Percentiles rank a stretch among this genome's conserved stretches.
These are phyloP conservation scores for Sphyrna mokarran DNA, from an alignment of 2,113 vertebrate species.

Conservation along the genomic window DNA sequence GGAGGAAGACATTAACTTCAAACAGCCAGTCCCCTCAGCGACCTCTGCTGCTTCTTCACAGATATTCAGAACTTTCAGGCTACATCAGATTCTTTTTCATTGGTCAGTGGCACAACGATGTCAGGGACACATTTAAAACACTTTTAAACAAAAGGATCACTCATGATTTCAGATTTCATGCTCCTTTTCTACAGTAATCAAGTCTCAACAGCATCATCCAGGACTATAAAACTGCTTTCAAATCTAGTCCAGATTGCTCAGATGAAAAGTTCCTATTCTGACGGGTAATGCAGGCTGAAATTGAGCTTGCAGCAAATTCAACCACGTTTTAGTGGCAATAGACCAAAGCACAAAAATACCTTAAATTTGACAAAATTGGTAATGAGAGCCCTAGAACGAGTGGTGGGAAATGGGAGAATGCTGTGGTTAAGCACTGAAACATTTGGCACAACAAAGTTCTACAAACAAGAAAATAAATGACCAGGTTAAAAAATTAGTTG, in stretches of 20 bases:
- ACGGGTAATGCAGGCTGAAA: not conserved
- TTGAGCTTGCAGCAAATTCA: not conserved
- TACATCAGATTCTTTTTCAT: not conserved
- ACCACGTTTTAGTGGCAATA: not conserved
- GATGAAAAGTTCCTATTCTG: not conserved
- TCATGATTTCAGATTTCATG: not conserved
- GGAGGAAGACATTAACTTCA: not conserved
- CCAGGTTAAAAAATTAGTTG: not conserved
- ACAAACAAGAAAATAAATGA: not conserved
- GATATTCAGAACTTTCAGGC: not conserved
- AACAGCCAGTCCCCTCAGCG: not conserved
- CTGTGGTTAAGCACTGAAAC: not conserved
- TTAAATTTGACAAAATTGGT: not conserved
- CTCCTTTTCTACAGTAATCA: not conserved
- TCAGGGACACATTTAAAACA: not conserved
- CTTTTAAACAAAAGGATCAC: slow-evolving; percentile 6
- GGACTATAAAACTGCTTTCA: not conserved
- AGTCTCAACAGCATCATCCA: not conserved
- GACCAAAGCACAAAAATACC: not conserved
- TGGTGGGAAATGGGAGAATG: not conserved
- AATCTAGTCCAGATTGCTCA: not conserved
- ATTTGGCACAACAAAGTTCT: not conserved
- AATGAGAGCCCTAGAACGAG: not conserved
- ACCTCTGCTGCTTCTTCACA: not conserved
- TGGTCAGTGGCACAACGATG: not conserved